phyloP scores from a whole-genome alignment of 2,888 invertebrate species.

The Choristoneura rosaceana region DNA sequence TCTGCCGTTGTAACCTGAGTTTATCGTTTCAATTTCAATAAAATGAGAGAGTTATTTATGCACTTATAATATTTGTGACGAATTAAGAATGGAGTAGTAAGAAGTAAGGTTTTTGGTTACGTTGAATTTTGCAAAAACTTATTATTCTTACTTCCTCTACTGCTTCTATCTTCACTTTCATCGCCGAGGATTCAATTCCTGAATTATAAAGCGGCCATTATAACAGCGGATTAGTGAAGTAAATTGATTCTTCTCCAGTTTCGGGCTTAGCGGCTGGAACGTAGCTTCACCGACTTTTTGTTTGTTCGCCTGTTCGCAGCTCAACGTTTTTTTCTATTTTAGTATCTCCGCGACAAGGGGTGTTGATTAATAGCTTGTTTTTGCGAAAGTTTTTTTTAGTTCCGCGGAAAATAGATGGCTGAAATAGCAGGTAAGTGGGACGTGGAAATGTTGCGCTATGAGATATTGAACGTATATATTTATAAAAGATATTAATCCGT shows the following conservation, averaged over 20 bases:
- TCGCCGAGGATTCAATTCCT: constrained; percentile 53
- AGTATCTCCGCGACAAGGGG: not conserved
- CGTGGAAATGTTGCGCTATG: not conserved
- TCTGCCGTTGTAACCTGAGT: too few species aligned
- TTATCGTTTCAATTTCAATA: too few species aligned
- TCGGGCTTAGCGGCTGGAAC: constrained; percentile 36
- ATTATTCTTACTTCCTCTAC: constrained; percentile 3
- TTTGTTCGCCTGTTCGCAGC: constrained; percentile 14
- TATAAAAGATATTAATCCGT: too few species aligned
- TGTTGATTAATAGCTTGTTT: constrained; percentile 27
- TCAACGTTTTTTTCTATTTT: constrained; percentile 10
- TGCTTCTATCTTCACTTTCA: not conserved
- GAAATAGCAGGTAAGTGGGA: not conserved
- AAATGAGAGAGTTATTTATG: too few species aligned
- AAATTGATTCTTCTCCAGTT: constrained; percentile 51
- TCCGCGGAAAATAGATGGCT: constrained; percentile 6
- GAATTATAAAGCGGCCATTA: constrained; percentile 55
- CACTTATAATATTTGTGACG: too few species aligned
- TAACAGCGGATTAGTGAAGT: constrained; percentile 57
- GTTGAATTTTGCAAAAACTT: too few species aligned
- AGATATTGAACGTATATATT: too few species aligned
- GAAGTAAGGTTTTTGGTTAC: too few species aligned
- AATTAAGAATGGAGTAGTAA: too few species aligned
- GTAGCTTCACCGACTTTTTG: constrained; percentile 34
- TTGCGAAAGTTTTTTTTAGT: constrained; percentile 3